A percentile compares a stretch with the other conserved stretches of the same genome.
These are phyloP conservation scores for Calameuta pallipes DNA, from an alignment of 2,888 invertebrate genomes.

Conservation along the genomic window DNA sequence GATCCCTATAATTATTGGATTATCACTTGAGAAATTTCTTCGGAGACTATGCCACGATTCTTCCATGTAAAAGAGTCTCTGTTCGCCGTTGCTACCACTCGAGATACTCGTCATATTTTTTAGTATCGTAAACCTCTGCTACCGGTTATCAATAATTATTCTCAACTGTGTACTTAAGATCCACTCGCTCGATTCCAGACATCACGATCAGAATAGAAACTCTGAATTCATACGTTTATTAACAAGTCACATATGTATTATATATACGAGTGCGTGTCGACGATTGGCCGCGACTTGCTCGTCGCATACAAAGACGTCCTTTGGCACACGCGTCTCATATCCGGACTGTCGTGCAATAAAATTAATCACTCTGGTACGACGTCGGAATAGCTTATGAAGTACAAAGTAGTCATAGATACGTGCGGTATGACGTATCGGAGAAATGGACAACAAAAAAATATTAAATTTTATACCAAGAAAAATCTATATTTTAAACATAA, in stretches of 20 bases:
- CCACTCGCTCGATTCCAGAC: background rate
- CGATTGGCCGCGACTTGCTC: background rate
- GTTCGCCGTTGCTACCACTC: background rate
- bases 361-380: conserved; percentile 58
- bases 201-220: background rate
- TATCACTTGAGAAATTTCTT: background rate
- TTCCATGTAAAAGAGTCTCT: background rate
- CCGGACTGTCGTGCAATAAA: conserved; percentile 59
- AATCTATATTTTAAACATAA: background rate
- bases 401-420: background rate
- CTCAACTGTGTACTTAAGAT: background rate
- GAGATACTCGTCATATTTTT: background rate
- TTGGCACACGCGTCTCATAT: conserved; percentile 39
- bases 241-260: background rate
- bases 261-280: background rate
- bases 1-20: background rate
- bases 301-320: background rate
- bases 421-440: background rate
- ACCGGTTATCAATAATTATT: background rate
- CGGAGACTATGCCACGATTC: background rate
- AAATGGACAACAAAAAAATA: background rate
- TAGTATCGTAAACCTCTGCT: background rate
- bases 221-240: background rate
- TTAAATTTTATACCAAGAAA: background rate
- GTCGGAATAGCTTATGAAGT: conserved; percentile 55